Conservation (phyloP, 2,797 vertebrate genomes). For the Periparus ater region DNA sequence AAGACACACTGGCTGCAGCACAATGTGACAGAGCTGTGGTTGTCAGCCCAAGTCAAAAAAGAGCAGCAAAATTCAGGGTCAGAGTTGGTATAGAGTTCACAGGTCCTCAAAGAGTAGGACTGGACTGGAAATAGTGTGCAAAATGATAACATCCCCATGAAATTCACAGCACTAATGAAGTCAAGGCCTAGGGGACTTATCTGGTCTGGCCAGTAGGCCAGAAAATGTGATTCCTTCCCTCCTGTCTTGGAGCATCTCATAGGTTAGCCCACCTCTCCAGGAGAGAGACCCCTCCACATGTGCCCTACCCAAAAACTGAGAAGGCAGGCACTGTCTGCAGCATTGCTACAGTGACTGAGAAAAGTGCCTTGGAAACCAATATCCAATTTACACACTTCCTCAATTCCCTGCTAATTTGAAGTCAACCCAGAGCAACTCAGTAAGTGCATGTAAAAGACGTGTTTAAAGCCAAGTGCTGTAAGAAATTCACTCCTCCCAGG, state of each 20-base stretch:
- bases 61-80: not conserved
- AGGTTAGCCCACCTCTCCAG: not conserved
- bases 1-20: not conserved
- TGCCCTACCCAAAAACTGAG: not conserved
- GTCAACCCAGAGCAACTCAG: not conserved
- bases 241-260: accelerated
- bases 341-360: not conserved
- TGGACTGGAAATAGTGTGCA: not conserved
- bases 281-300: not conserved
- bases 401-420: not conserved
- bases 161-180: not conserved
- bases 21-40: not conserved
- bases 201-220: not conserved
- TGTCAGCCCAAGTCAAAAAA: not conserved
- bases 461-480: not conserved
- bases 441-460: not conserved
- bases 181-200: not conserved
- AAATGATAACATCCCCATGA: not conserved
- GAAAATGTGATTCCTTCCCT: not conserved
- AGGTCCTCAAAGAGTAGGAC: not conserved
- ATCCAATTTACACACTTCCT: not conserved
- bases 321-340: not conserved
- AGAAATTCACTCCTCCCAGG: constrained; percentile 4
- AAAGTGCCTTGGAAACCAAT: not conserved
- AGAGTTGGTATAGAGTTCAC: not conserved